phyloP scores from a whole-genome alignment of 2,888 invertebrate species.

The Hirtodrosophila cameraria region DNA sequence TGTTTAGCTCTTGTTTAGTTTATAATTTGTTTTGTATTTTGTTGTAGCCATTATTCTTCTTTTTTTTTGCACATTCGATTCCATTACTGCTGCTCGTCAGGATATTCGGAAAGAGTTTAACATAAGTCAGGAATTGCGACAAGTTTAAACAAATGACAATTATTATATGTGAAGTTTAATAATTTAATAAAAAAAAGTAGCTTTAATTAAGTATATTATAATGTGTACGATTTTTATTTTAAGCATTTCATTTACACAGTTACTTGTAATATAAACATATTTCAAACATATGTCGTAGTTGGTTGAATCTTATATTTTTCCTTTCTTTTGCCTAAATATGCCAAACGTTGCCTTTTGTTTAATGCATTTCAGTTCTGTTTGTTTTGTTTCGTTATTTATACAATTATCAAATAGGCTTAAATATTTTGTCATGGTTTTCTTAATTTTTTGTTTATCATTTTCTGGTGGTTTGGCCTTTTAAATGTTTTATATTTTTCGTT shows the following conservation, averaged over 20 bases:
- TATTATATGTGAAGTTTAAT: slow-evolving; percentile 15
- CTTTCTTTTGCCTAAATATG: slow-evolving; percentile 33
- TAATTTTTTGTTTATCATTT: slow-evolving; percentile 21
- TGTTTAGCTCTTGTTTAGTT: slow-evolving; percentile 34
- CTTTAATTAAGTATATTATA: slow-evolving; percentile 31
- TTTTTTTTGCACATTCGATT: slow-evolving; percentile 24
- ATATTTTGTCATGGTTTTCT: slow-evolving; percentile 37
- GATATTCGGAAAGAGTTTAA: slow-evolving; percentile 15
- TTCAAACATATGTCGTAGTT: slow-evolving; percentile 39
- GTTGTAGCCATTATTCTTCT: slow-evolving; percentile 12
- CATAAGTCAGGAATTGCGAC: slow-evolving; percentile 12
- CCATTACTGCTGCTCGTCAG: slow-evolving; percentile 16
- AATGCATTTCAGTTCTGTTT: slow-evolving; percentile 61
- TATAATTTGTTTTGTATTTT: slow-evolving; percentile 16
- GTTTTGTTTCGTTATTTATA: slow-evolving; percentile 39
- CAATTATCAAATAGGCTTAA: slow-evolving; percentile 53
- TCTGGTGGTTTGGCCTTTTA: slow-evolving; percentile 44
- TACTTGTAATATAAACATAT: slow-evolving; percentile 55
- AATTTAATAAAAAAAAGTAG: slow-evolving; percentile 32
- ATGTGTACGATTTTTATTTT: slow-evolving; percentile 61
- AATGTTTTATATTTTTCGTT: slow-evolving; percentile 11
- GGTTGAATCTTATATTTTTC: slow-evolving; percentile 10
- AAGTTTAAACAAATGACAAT: slow-evolving; percentile 21
- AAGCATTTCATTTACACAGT: slow-evolving; percentile 59
- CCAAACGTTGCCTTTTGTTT: slow-evolving; percentile 39